Conservation (phyloP, 1,140 invertebrate species). For the Bombus consobrinus region DNA sequence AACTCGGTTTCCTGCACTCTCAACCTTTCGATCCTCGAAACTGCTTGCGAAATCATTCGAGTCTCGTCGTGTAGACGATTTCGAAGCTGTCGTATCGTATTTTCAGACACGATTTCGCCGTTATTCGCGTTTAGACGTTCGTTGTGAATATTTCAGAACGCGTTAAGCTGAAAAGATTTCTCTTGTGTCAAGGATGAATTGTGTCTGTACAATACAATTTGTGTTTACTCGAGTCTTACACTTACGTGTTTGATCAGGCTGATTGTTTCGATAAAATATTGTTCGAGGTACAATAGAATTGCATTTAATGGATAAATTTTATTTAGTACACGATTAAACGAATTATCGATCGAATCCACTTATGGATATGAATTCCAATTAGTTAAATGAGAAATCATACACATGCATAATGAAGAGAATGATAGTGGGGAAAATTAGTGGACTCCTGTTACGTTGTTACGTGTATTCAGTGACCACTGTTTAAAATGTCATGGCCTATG, state of each 20-base stretch:
- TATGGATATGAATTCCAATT: not conserved
- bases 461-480: not conserved
- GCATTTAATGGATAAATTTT: not conserved
- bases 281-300: not conserved
- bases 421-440: not conserved
- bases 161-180: not conserved
- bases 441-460: not conserved
- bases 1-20: conserved; percentile 7
- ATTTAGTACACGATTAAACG: not conserved
- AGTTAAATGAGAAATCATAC: not conserved
- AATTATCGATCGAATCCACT: not conserved
- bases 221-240: not conserved
- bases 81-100: not conserved
- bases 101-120: not conserved
- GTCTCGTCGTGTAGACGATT: not conserved
- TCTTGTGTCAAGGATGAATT: not conserved
- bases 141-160: not conserved
- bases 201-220: not conserved
- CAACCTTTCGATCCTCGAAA: conserved; percentile 20
- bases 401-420: not conserved
- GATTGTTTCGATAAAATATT: not conserved
- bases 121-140: not conserved
- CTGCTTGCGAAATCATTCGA: conserved; percentile 20
- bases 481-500: not conserved
- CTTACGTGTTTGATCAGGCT: too few relatives aligned